Conservation (phyloP, 2,797 vertebrate species). For the Poecilia picta region DNA sequence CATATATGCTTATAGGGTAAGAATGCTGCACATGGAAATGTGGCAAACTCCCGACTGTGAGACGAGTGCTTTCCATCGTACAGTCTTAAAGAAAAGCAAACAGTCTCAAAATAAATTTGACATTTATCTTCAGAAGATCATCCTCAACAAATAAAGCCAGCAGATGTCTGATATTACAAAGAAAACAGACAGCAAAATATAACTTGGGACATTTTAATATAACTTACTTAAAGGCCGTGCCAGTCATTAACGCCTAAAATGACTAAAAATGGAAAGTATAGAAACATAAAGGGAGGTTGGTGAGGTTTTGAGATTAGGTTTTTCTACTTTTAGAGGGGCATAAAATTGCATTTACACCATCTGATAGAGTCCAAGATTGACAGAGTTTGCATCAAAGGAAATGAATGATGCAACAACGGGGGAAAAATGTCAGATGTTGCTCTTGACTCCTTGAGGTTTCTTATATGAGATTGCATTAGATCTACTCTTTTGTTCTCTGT, state of each 20-base stretch:
- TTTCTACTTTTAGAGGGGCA: background rate
- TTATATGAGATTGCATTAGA: conserved; percentile 18
- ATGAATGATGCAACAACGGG: background rate
- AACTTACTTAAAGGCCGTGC: conserved; percentile 12
- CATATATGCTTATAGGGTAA: background rate
- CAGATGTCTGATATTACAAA: conserved; percentile 17
- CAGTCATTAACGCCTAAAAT: conserved; percentile 19
- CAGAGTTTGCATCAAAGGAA: background rate
- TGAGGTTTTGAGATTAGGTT: background rate
- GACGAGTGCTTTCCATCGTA: background rate
- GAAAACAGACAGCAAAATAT: conserved; percentile 3
- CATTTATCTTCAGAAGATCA: conserved; percentile 12
- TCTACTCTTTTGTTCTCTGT: conserved; percentile 25
- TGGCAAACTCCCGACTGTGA: background rate
- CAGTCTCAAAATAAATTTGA: background rate
- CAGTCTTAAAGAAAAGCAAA: background rate
- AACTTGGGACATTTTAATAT: conserved; percentile 17
- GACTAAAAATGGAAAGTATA: background rate
- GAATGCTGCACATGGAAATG: background rate
- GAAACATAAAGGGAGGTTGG: background rate
- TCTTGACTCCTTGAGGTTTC: conserved; percentile 30
- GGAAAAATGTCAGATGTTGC: conserved; percentile 50
- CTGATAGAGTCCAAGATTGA: background rate
- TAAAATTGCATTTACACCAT: background rate
- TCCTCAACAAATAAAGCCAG: background rate